Evolutionary conservation across 2,113 vertebrate species (phyloP).

Genomic region (Sander lucioperca): DNA sequence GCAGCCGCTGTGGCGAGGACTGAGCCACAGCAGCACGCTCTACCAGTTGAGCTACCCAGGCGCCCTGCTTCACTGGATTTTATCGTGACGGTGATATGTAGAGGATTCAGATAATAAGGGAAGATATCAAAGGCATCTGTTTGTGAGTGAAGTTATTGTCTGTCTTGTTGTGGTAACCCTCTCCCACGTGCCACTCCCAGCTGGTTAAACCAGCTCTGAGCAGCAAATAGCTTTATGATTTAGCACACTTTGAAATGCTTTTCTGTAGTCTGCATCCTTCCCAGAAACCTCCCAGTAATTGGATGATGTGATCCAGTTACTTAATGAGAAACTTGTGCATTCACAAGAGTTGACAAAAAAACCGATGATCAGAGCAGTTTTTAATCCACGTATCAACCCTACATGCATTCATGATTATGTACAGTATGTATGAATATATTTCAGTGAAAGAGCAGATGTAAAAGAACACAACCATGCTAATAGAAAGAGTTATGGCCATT

Average conservation of each 20-base stretch:
- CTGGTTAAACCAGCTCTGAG: not conserved
- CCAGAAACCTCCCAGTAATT: not conserved
- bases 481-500: too few species aligned
- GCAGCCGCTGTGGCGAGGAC: too few species aligned
- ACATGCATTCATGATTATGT: not conserved
- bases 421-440: not conserved
- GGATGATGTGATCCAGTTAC: not conserved
- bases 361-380: not conserved
- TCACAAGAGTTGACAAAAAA: not conserved
- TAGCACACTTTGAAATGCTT: not conserved
- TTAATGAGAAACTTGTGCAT: not conserved
- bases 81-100: not conserved
- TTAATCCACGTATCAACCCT: not conserved
- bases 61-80: not conserved
- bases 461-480: too few species aligned
- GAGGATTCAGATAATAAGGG: not conserved
- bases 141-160: not conserved
- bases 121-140: not conserved
- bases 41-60: too few species aligned
- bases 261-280: not conserved
- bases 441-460: not conserved
- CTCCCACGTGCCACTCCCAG: not conserved
- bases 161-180: constrained; percentile 11
- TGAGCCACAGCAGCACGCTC: too few species aligned
- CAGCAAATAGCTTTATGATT: not conserved